Conservation (phyloP, 2,797 vertebrate genomes). For the Denticeps clupeoides region DNA sequence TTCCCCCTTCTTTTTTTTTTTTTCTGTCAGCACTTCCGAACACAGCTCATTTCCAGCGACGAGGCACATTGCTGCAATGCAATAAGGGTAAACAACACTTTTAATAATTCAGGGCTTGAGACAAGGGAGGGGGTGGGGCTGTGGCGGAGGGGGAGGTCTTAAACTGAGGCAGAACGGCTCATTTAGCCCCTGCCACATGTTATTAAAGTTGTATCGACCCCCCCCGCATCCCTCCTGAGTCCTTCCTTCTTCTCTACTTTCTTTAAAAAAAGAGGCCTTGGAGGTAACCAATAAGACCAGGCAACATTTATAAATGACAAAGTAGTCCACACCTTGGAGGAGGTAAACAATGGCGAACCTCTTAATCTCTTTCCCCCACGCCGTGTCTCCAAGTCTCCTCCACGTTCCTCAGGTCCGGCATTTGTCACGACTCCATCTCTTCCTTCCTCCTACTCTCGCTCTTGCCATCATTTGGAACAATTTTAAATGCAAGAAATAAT, state of each 20-base stretch:
- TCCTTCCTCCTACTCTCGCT: constrained; percentile 35
- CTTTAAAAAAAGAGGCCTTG: constrained; percentile 33
- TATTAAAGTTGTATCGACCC: constrained; percentile 61
- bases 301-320: constrained; percentile 56
- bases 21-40: constrained; percentile 5
- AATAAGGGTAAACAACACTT: constrained; percentile 66
- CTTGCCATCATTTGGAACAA: constrained; percentile 19
- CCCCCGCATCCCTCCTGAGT: constrained; percentile 8
- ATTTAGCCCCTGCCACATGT: constrained; percentile 59
- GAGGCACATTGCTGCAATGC: constrained; percentile 56
- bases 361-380: constrained; percentile 9
- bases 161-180: constrained; percentile 58
- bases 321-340: constrained; percentile 46
- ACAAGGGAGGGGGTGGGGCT: constrained; percentile 27
- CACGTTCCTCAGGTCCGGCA: constrained; percentile 1
- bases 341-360: constrained; percentile 39
- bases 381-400: constrained; percentile 2
- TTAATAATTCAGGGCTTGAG: constrained; percentile 61
- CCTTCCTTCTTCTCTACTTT: constrained; percentile 7
- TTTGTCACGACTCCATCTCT: constrained; percentile 11
- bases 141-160: constrained; percentile 20
- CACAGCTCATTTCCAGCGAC: constrained; percentile 42
- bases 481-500: constrained; percentile 17
- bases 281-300: constrained; percentile 42
- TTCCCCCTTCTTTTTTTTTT: too few relatives aligned